A percentile compares a stretch with the other conserved stretches of the same genome.
Evolutionary conservation across 2,113 vertebrate species (phyloP).

Genomic region (Scytalopus superciliaris): DNA sequence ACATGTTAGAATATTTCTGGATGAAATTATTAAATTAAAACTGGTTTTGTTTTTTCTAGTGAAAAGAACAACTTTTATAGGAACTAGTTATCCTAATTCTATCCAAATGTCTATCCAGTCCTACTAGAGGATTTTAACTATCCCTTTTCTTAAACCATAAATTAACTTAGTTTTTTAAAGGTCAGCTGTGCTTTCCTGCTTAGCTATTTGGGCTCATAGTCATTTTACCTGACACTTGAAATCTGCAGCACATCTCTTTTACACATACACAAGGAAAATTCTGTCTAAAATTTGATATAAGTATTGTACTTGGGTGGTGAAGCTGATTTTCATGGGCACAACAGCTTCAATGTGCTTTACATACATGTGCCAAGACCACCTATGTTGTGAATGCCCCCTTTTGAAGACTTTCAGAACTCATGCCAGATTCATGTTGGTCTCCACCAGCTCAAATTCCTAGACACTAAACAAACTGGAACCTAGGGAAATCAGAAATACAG

Average conservation of each 20-base stretch:
- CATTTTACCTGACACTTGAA: neutral
- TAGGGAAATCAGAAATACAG: neutral
- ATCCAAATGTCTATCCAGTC: neutral
- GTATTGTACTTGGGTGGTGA: rapidly evolving
- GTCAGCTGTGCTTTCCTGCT: neutral
- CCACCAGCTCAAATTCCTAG: neutral
- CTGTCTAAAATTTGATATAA: neutral
- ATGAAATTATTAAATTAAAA: neutral
- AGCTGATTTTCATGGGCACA: neutral
- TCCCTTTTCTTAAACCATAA: neutral
- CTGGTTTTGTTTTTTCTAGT: neutral
- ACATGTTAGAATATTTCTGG: neutral
- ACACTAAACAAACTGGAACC: neutral
- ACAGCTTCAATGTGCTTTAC: neutral
- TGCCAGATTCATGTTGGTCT: neutral
- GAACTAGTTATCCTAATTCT: neutral
- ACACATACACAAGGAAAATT: neutral
- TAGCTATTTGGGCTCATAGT: neutral
- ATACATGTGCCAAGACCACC: neutral
- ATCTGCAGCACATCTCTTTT: neutral
- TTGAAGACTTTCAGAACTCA: neutral
- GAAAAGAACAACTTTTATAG: neutral
- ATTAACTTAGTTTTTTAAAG: neutral
- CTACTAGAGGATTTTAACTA: neutral
- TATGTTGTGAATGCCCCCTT: neutral